Base-by-base conservation (phyloP, 2,888 invertebrate genomes). In the Apamea anceps region DNA sequence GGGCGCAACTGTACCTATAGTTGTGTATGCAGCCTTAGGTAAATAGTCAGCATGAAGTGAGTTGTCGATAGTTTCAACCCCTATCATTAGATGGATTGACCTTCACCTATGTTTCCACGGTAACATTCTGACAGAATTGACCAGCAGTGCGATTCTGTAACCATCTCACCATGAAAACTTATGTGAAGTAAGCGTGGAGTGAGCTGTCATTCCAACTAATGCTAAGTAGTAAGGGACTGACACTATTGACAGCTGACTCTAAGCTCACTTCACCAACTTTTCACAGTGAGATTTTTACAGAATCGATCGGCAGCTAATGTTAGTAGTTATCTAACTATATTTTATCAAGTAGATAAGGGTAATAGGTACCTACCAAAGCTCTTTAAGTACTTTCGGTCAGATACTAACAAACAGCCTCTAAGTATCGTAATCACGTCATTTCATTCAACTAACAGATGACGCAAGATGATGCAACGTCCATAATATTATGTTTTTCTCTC, bases 401-500 rank as follows among this genome's bases (percentile, higher is more conserved):
- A 18, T 81, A 42, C 60, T 18, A 51, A 62, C 63, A 54, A 42
- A 66, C 63, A 66, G 28, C 57, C 28, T 57, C 13, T 57, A 2
- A 37, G 57, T 1, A 45, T 18, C 3, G 21, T 57, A 65, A 79
- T 75, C 37, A 2, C 7, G 67, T 68, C 45, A 60, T 62, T 76
- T 54, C 51, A 87, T 84, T 72, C 51, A 72, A 28, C 28, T 37
- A 45, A 18, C 32, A 72, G 21, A 75, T 85, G 88, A 85, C 77
- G 81, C 85, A 85, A 85, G 75, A 81, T 87, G 88, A 85, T 81
- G 85, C 68, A 85, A 85, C 25, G 37, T 15, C 21, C 51, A 77
- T 65, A 74, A 67, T 73, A 80, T 85, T 72, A 75, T 85, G 85
- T 85, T 85, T 60, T 80, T 80, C 81, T 87, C 88, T 28, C 18